These are phyloP conservation scores for Bettongia penicillata DNA, from an alignment of 2,113 vertebrate genomes.

Conservation along the genomic window DNA sequence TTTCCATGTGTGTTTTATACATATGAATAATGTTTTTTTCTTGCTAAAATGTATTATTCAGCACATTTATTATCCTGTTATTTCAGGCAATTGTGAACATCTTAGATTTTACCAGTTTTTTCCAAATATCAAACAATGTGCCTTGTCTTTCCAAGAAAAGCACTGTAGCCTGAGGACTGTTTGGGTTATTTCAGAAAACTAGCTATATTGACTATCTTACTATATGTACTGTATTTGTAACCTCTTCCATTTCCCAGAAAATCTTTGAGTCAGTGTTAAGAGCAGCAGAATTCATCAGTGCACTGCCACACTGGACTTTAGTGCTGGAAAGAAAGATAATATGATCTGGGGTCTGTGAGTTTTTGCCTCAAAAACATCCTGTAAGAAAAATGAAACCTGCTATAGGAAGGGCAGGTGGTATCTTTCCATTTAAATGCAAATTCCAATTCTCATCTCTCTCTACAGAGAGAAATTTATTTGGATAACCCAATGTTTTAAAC, in stretches of 20 bases:
- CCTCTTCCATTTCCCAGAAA: slow-evolving; percentile 4
- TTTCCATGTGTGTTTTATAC: not conserved
- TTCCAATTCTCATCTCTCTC: slow-evolving; percentile 46
- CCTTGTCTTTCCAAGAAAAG: slow-evolving; percentile 12
- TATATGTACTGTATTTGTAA: not conserved
- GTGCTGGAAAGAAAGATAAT: not conserved
- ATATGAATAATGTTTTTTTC: not conserved
- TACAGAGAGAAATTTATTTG: slow-evolving; percentile 59
- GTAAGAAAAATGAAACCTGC: slow-evolving; percentile 17
- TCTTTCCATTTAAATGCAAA: slow-evolving; percentile 66
- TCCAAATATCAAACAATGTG: slow-evolving; percentile 19
- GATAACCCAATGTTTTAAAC: slow-evolving; percentile 32
- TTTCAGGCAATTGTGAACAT: not conserved
- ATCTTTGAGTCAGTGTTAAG: slow-evolving; percentile 26
- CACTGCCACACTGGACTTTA: not conserved
- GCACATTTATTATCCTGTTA: not conserved
- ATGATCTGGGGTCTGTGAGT: not conserved
- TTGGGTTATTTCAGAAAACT: slow-evolving; percentile 15
- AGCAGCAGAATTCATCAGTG: not conserved
- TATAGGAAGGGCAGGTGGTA: slow-evolving; percentile 6
- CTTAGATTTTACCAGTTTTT: slow-evolving; percentile 24
- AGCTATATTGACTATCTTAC: slow-evolving; percentile 1
- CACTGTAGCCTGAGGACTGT: not conserved
- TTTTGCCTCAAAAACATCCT: not conserved
- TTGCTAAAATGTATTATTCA: not conserved